Percentiles rank a stretch among this genome's conserved stretches.
These are phyloP conservation scores for Pangasius djambal DNA, from an alignment of 2,797 vertebrate species.

Conservation along the genomic window DNA sequence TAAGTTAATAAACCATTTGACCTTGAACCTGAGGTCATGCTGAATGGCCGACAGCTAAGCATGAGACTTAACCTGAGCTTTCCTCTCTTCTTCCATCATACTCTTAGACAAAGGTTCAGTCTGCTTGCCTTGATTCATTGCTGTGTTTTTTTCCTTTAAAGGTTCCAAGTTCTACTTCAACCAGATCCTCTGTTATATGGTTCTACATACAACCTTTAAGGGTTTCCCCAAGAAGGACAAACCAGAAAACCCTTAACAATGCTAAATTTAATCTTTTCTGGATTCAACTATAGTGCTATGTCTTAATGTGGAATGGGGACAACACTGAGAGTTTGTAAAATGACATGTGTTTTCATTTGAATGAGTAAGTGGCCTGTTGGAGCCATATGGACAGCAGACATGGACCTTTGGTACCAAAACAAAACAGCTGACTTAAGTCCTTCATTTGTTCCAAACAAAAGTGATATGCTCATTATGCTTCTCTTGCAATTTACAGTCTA, in stretches of 20 bases:
- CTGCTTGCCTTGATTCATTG: conserved; percentile 2
- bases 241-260: neutral
- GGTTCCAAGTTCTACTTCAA: neutral
- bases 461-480: neutral
- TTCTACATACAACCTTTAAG: neutral
- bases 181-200: neutral
- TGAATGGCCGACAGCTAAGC: conserved; percentile 52
- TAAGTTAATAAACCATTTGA: conserved; percentile 67
- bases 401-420: neutral
- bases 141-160: conserved; percentile 4
- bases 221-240: neutral
- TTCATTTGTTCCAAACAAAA: neutral
- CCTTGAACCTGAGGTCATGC: conserved; percentile 60
- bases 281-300: neutral
- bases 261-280: neutral
- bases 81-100: neutral
- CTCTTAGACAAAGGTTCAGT: conserved; percentile 24
- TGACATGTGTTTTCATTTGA: neutral
- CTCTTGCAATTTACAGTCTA: conserved; percentile 1
- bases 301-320: neutral
- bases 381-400: neutral
- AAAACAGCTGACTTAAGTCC: conserved; percentile 9
- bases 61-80: conserved; percentile 10
- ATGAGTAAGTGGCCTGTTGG: neutral
- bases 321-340: neutral